Conservation (phyloP, 2,888 invertebrate species). For the Spatulosminthurus flaviceps region DNA sequence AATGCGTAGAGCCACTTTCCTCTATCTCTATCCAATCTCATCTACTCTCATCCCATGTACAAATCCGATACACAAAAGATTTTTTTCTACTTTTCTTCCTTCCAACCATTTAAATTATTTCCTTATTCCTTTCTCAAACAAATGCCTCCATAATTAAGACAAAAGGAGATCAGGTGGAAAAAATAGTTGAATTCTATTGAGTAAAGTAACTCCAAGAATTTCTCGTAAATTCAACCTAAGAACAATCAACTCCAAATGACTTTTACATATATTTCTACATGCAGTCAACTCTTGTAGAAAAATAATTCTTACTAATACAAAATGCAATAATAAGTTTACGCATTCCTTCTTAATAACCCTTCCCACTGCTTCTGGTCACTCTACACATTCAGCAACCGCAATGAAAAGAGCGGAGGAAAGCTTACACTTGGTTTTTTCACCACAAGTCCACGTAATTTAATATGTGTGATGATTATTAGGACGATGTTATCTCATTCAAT, state of each 20-base stretch:
- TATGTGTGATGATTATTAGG: no score
- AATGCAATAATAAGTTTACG: no score
- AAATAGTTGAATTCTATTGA: not conserved
- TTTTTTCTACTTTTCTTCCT: not conserved
- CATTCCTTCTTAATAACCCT: no score
- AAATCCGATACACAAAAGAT: not conserved
- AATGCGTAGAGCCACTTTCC: no score
- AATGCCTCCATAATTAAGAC: conserved; percentile 7
- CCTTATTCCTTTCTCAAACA: conserved; percentile 6
- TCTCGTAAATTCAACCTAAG: not conserved
- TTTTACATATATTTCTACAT: not conserved
- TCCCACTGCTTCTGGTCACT: no score
- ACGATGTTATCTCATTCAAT: no score
- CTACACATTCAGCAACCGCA: no score
- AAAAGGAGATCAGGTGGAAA: not conserved
- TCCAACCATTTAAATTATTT: conserved; percentile 1
- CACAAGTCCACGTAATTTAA: no score
- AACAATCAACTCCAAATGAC: not conserved
- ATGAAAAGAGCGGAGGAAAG: no score
- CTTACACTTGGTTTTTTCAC: no score
- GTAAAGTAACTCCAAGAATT: not conserved
- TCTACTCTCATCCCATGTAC: not conserved
- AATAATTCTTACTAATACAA: no score
- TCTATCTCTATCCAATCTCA: not conserved
- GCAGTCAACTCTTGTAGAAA: no score